Evolutionary conservation across 2,797 vertebrate species (phyloP), one percentile per base, ranked within the genome.

Genomic region (Parauchenoglanis punctatus): DNA sequence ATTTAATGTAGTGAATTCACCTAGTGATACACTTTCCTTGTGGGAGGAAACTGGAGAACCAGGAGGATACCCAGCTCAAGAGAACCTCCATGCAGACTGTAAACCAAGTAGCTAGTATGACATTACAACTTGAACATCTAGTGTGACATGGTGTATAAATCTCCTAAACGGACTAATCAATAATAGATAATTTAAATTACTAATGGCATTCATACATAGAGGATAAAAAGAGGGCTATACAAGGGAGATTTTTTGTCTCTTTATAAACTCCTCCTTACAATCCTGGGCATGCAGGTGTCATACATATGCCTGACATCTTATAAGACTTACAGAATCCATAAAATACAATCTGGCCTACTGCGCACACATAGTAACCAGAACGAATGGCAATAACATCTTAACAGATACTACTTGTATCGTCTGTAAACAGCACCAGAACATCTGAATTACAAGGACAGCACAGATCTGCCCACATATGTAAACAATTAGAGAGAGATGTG

Each of bases 401-500:
- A 81, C 65, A 81, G 63, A 67, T 10, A 7, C 44, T 44, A 49
- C 46, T 63, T 63, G 10, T 54, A 23, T 13, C 70, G n/a, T 31
- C 63, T 77, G 85, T 31, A 31, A 70, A 58, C 28, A 61, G 78
- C 40, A 28, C 25, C 49, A 65, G 28, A 67, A 20, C n/a, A 31
- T 76, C 52, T 40, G 44, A 76, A 59, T 73, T 85, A 59, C 4
- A 46, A 59, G 61, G 59, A 56, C 17, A 61, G 85, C 63, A 3
- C 31, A 44, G 59, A 78, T 49, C 77, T 87, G 70, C 8, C 65
- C 56, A 40, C 90, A 90, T 87, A 88, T 85, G 86, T 86, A 87
- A 90, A 46, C 68, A 54, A 90, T 91, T 83, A 89, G 65, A 83
- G 80, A 80, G 82, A 84, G 86, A 90, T 83, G 77, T 35, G 44